Percentiles rank a stretch among this genome's conserved stretches.
phyloP scores from a whole-genome alignment of 2,797 vertebrate genomes.

The Karalla daura region DNA sequence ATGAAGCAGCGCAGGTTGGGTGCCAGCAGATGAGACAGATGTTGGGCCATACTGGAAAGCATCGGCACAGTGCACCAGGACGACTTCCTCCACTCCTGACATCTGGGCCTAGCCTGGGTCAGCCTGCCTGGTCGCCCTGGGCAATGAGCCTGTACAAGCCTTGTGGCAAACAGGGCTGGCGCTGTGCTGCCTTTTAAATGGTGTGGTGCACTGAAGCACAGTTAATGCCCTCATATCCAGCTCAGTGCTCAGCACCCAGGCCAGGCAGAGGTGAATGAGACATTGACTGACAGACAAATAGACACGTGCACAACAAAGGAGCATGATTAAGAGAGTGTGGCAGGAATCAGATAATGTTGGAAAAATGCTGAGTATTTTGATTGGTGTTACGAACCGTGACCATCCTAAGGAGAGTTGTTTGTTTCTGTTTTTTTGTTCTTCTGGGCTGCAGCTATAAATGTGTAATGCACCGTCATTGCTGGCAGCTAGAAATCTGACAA shows the following conservation, averaged over 20 bases:
- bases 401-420: neutral
- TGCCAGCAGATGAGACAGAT: conserved; percentile 97
- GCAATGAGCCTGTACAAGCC: conserved; percentile 92
- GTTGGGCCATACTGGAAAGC: conserved; percentile 95
- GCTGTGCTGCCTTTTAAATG: conserved; percentile 90
- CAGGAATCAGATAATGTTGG: conserved; percentile 15
- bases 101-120: conserved; percentile 95
- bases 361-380: conserved; percentile 11
- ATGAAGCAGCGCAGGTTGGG: conserved; percentile 82
- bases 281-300: conserved; percentile 75
- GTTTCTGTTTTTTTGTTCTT: conserved; percentile 4
- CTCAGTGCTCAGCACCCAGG: conserved; percentile 87
- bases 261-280: conserved; percentile 90
- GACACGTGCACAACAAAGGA: conserved; percentile 39
- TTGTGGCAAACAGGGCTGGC: conserved; percentile 90
- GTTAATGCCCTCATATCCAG: conserved; percentile 92
- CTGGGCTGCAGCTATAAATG: conserved; percentile 26
- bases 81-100: conserved; percentile 90
- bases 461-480: conserved; percentile 55
- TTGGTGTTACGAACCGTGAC: conserved; percentile 2
- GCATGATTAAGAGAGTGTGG: conserved; percentile 14
- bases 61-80: conserved; percentile 91
- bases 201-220: conserved; percentile 90
- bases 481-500: conserved; percentile 60
- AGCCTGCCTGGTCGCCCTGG: conserved; percentile 88